Evolutionary conservation across 2,113 vertebrate genomes (phyloP).

Genomic region (Bubo scandiacus): DNA sequence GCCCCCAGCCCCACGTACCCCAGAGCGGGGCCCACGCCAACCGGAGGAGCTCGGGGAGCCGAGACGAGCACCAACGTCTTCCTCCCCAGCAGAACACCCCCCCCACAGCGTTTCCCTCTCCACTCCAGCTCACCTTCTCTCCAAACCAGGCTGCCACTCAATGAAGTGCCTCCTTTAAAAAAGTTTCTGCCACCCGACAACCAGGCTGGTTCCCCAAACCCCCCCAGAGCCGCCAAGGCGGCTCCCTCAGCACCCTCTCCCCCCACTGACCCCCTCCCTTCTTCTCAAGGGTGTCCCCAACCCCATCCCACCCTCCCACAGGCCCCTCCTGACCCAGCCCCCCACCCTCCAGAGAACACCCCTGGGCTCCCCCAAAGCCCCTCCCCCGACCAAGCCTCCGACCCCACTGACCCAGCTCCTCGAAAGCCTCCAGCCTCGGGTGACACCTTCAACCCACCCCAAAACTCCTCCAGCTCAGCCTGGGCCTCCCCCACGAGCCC

Average conservation of each 20-base stretch:
- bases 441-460: not conserved
- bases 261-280: fast-evolving
- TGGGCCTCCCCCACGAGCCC: not conserved
- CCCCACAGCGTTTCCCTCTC: too few species aligned
- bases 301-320: not conserved
- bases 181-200: not conserved
- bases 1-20: not conserved
- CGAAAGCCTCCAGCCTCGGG: not conserved
- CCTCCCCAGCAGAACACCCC: fast-evolving
- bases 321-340: not conserved
- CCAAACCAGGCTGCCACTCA: not conserved
- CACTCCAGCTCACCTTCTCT: not conserved
- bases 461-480: not conserved
- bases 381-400: not conserved
- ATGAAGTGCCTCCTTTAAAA: fast-evolving
- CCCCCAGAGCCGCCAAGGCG: not conserved
- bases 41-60: fast-evolving
- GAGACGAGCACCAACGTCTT: fast-evolving
- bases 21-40: not conserved
- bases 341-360: too few species aligned
- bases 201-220: not conserved
- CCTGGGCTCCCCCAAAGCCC: too few species aligned
- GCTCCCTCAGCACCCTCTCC: not conserved
- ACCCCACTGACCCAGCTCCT: too few species aligned
- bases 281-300: not conserved